phyloP scores from a whole-genome alignment of 2,888 invertebrate species.

The Tillus elongatus region DNA sequence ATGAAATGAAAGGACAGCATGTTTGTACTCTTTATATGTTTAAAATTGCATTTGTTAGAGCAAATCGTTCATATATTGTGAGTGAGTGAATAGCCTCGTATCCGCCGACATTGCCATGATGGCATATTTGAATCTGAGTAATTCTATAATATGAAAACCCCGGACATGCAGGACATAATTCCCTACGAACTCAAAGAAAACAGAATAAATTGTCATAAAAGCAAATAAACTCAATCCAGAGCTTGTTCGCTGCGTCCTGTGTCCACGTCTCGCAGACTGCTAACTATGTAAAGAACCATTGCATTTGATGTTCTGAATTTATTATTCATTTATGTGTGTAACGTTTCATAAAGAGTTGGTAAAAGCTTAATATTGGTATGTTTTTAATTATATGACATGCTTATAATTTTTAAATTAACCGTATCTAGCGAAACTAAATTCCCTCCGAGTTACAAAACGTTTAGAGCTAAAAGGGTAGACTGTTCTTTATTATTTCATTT shows the following conservation, averaged over 20 bases:
- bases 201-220: slow-evolving; percentile 35
- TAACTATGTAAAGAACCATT: slow-evolving; percentile 31
- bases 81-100: too few species aligned
- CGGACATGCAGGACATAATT: slow-evolving; percentile 32
- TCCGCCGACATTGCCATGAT: slow-evolving; percentile 21
- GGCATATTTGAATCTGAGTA: slow-evolving; percentile 33
- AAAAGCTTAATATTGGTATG: slow-evolving; percentile 32
- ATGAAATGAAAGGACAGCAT: too few species aligned
- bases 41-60: too few species aligned
- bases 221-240: too few species aligned
- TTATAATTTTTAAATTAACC: slow-evolving; percentile 37
- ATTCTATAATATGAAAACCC: slow-evolving; percentile 33
- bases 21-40: too few species aligned
- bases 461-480: slow-evolving; percentile 21
- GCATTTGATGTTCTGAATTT: slow-evolving; percentile 35
- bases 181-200: slow-evolving; percentile 33
- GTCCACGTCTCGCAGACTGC: too few species aligned
- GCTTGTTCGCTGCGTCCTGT: slow-evolving; percentile 14
- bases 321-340: slow-evolving; percentile 36
- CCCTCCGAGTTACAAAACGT: slow-evolving; percentile 23
- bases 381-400: slow-evolving; percentile 36
- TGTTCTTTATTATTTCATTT: slow-evolving; percentile 28
- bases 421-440: slow-evolving; percentile 25
- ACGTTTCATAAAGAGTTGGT: too few species aligned
- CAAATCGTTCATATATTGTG: too few species aligned